phyloP scores from a whole-genome alignment of 2,797 vertebrate genomes.

The Clamator glandarius region DNA sequence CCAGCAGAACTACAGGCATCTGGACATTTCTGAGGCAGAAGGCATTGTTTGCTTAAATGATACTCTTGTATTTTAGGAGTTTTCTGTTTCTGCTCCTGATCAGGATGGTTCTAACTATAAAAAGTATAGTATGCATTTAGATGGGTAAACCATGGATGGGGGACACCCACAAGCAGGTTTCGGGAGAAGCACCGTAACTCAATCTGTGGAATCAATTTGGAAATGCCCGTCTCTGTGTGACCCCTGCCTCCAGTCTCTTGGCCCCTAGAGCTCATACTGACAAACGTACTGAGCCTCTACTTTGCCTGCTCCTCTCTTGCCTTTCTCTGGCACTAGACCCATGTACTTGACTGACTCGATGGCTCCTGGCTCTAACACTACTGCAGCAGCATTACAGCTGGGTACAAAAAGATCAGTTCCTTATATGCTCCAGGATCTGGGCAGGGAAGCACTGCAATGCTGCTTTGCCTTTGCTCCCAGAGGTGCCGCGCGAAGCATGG shows the following conservation, averaged over 20 bases:
- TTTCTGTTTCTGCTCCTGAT: background rate
- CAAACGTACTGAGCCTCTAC: background rate
- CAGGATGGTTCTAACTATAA: background rate
- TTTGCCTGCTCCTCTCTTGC: background rate
- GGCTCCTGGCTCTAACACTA: background rate
- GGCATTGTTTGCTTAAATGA: background rate
- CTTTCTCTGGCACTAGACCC: background rate
- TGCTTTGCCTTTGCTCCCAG: background rate
- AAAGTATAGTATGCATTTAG: background rate
- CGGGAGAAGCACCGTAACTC: background rate
- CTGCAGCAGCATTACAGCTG: background rate
- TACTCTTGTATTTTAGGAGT: background rate
- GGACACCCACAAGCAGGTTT: background rate
- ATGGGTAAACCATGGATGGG: background rate
- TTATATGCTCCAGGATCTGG: background rate
- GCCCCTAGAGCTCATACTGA: background rate
- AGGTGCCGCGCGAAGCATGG: background rate
- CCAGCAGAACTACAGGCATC: background rate
- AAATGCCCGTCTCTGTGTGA: background rate
- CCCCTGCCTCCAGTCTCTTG: background rate
- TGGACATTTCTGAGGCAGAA: background rate
- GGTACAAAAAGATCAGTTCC: background rate
- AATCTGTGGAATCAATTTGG: background rate
- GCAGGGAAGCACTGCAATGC: background rate
- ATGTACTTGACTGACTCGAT: fast-evolving